phyloP scores from a whole-genome alignment of 1,140 invertebrate genomes.

The Apis laboriosa region DNA sequence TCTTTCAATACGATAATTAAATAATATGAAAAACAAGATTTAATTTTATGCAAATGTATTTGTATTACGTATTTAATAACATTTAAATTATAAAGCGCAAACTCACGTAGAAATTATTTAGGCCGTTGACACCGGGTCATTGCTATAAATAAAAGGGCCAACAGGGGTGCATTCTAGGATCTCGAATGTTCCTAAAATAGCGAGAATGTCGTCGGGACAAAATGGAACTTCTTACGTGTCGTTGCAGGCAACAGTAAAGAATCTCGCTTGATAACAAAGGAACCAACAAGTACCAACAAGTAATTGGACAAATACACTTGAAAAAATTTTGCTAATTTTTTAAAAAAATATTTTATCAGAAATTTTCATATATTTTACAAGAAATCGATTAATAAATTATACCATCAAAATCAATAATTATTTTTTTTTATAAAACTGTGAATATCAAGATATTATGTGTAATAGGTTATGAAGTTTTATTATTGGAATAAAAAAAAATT shows the following conservation, averaged over 20 bases:
- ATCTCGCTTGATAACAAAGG: neutral
- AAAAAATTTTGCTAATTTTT: too few relatives aligned
- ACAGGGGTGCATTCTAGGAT: slow-evolving; percentile 50
- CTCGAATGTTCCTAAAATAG: slow-evolving; percentile 55
- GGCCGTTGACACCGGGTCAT: slow-evolving; percentile 55
- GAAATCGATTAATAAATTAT: too few relatives aligned
- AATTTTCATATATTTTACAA: too few relatives aligned
- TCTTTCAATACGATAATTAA: too few relatives aligned
- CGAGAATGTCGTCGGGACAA: slow-evolving; percentile 30
- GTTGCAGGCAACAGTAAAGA: neutral
- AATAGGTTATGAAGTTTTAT: too few relatives aligned
- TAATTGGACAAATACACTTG: neutral
- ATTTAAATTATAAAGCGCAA: neutral
- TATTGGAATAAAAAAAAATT: too few relatives aligned
- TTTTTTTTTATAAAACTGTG: too few relatives aligned
- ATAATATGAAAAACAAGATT: too few relatives aligned
- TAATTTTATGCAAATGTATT: neutral
- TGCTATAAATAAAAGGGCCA: slow-evolving; percentile 60
- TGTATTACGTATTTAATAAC: neutral
- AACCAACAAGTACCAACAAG: neutral
- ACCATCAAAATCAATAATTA: too few relatives aligned
- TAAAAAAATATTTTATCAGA: too few relatives aligned
- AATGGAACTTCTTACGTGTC: neutral
- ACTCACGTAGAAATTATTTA: neutral
- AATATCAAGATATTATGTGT: too few relatives aligned